These are phyloP conservation scores for Ophion slaviceki DNA, from an alignment of 2,888 invertebrate genomes.

Conservation along the genomic window DNA sequence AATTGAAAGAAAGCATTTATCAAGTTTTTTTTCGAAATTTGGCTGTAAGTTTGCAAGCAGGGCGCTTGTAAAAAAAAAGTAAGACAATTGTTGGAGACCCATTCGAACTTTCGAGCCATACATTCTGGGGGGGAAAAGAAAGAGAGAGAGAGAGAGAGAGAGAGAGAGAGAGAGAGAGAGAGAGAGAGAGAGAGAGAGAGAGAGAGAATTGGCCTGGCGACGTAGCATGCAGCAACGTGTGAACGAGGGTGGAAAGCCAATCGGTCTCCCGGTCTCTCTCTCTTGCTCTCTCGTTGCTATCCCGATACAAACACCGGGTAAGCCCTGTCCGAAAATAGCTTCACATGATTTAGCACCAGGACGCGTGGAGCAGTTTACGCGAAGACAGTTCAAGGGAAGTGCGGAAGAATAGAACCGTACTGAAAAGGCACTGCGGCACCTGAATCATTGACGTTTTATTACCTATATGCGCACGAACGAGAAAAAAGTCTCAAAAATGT, in stretches of 20 bases:
- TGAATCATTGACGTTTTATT: not conserved
- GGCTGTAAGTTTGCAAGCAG: not conserved
- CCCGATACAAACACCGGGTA: slow-evolving; percentile 50
- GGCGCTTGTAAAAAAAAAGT: slow-evolving; percentile 14
- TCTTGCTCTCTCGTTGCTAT: slow-evolving; percentile 24
- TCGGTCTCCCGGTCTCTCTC: not conserved
- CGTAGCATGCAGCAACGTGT: slow-evolving; percentile 32
- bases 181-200: slow-evolving; percentile 25
- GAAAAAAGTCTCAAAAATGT: too few species aligned
- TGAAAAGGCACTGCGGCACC: not conserved
- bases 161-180: slow-evolving; percentile 20
- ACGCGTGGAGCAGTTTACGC: slow-evolving; percentile 41
- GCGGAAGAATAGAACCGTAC: slow-evolving; percentile 8
- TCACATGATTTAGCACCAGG: slow-evolving; percentile 59
- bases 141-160: too few species aligned
- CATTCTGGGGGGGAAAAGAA: slow-evolving; percentile 19
- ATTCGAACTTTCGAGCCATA: slow-evolving; percentile 44
- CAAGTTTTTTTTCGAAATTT: not conserved
- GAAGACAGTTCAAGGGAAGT: slow-evolving; percentile 23
- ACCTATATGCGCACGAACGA: too few species aligned
- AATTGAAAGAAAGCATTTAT: not conserved
- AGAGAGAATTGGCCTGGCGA: slow-evolving; percentile 41
- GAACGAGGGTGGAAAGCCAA: slow-evolving; percentile 34
- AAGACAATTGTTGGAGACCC: slow-evolving; percentile 57
- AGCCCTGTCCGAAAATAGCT: slow-evolving; percentile 63